Evolutionary conservation across 2,888 invertebrate genomes (phyloP).

Genomic region (Campopleginae sp.): DNA sequence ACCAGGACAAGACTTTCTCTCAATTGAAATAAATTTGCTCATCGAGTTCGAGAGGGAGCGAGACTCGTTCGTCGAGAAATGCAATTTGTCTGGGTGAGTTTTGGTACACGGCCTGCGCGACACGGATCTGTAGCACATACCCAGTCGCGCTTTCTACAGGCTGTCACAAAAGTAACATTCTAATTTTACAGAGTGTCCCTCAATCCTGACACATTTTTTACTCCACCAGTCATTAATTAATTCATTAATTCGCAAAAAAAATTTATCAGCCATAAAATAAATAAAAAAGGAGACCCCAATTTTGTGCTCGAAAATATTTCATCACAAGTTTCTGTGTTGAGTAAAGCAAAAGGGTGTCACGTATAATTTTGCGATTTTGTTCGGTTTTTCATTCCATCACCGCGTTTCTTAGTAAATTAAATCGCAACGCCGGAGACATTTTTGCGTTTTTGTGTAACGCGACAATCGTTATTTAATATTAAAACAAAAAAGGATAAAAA

Average conservation of each 20-base stretch:
- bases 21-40: constrained; percentile 27
- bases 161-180: neutral
- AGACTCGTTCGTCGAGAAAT: constrained; percentile 34
- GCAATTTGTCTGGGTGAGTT: constrained; percentile 33
- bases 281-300: no score
- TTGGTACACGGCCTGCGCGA: constrained; percentile 39
- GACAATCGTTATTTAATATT: neutral
- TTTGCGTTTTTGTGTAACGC: neutral
- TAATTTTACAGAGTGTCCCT: neutral
- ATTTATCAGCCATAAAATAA: no score
- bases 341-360: neutral
- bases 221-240: neutral
- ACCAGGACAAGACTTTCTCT: constrained; percentile 10
- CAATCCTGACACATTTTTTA: neutral
- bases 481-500: neutral
- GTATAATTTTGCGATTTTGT: neutral
- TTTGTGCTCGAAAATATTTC: no score
- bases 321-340: neutral
- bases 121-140: constrained; percentile 64
- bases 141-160: constrained; percentile 10
- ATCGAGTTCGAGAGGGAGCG: constrained; percentile 18
- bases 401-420: neutral
- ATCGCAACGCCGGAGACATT: neutral
- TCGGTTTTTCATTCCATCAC: neutral
- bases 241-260: neutral